Percentiles rank a stretch among this genome's conserved stretches.
phyloP scores from a whole-genome alignment of 2,797 vertebrate genomes.

The Fistularia tabacaria region DNA sequence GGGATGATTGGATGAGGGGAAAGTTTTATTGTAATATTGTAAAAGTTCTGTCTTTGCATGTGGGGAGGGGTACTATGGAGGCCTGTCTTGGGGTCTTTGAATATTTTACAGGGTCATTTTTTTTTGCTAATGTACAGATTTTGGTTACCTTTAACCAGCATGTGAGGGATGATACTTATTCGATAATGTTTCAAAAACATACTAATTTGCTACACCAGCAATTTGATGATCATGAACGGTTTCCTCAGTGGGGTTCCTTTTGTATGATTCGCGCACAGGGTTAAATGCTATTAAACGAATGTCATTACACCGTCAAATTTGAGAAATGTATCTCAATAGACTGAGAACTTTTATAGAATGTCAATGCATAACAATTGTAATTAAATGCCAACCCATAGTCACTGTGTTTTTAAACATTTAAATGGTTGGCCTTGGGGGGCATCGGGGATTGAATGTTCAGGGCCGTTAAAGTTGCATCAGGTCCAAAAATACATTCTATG shows the following conservation, averaged over 20 bases:
- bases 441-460: slow-evolving; percentile 36
- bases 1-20: slow-evolving; percentile 14
- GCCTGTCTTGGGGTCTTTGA: too few relatives aligned
- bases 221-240: slow-evolving; percentile 41
- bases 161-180: slow-evolving; percentile 38
- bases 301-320: slow-evolving; percentile 49
- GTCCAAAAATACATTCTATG: slow-evolving; percentile 38
- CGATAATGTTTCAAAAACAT: slow-evolving; percentile 28
- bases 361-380: slow-evolving; percentile 44
- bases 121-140: slow-evolving; percentile 20
- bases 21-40: not conserved
- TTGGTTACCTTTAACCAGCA: slow-evolving; percentile 40
- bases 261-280: slow-evolving; percentile 59
- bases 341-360: slow-evolving; percentile 59
- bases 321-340: slow-evolving; percentile 41
- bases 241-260: slow-evolving; percentile 46
- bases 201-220: slow-evolving; percentile 59
- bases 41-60: not conserved
- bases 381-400: slow-evolving; percentile 46
- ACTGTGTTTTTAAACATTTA: slow-evolving; percentile 55
- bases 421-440: slow-evolving; percentile 3
- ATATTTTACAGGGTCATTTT: not conserved
- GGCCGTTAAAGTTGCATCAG: slow-evolving; percentile 44
- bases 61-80: not conserved
- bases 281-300: slow-evolving; percentile 53